A percentile compares a stretch with the other conserved stretches of the same genome.
Conservation (phyloP, 1,140 invertebrate species). For the Augochlora pura region DNA sequence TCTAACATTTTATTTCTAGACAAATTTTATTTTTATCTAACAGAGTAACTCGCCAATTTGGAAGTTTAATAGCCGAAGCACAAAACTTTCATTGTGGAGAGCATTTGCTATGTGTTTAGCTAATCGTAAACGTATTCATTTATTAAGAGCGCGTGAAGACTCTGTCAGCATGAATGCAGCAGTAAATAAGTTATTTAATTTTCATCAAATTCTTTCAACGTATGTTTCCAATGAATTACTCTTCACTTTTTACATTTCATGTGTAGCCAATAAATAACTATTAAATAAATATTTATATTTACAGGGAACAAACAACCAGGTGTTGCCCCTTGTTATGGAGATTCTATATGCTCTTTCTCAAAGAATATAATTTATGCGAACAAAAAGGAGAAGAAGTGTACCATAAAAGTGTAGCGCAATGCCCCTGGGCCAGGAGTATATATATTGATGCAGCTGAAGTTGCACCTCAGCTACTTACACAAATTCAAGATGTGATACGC, state of each 20-base stretch:
- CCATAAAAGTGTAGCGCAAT: conserved; percentile 78
- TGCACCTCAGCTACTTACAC: conserved; percentile 79
- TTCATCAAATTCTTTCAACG: conserved; percentile 70
- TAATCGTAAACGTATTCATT: conserved; percentile 66
- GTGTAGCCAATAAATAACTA: neutral
- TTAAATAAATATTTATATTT: conserved; percentile 26
- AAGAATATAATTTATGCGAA: conserved; percentile 74
- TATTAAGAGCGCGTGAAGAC: conserved; percentile 55
- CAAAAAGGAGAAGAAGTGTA: conserved; percentile 77
- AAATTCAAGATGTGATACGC: conserved; percentile 86
- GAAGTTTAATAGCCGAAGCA: conserved; percentile 65
- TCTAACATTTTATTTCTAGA: neutral
- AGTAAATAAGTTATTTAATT: conserved; percentile 73
- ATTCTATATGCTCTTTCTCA: conserved; percentile 81
- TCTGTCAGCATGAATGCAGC: conserved; percentile 65
- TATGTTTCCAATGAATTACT: conserved; percentile 24
- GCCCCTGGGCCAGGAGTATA: conserved; percentile 84
- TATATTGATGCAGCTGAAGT: conserved; percentile 79
- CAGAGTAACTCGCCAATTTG: conserved; percentile 74
- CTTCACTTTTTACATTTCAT: neutral
- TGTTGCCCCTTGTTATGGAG: conserved; percentile 82
- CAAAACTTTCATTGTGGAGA: conserved; percentile 63
- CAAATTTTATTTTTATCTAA: conserved; percentile 36
- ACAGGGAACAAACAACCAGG: conserved; percentile 71
- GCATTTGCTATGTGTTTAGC: conserved; percentile 72